These are phyloP conservation scores for Drosophila mimetica DNA, from an alignment of 2,888 invertebrate genomes.

Conservation along the genomic window DNA sequence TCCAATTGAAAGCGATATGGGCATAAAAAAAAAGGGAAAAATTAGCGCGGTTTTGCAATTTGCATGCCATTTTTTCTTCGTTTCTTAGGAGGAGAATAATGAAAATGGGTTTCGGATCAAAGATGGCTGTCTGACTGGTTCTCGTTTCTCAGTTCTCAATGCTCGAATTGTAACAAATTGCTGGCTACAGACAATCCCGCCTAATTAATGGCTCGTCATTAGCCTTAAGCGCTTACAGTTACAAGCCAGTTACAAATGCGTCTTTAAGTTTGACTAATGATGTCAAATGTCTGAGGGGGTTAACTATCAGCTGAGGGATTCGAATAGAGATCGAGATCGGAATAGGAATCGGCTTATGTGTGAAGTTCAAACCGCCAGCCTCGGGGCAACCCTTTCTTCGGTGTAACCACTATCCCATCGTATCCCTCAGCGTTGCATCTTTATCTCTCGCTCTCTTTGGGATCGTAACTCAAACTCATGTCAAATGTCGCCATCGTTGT, in stretches of 20 bases:
- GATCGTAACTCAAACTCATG: slow-evolving; percentile 76
- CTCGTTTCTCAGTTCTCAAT: slow-evolving; percentile 38
- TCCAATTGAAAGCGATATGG: slow-evolving; percentile 68
- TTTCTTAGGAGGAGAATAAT: slow-evolving; percentile 33
- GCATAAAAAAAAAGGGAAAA: slow-evolving; percentile 55
- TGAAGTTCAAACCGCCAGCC: slow-evolving; percentile 72
- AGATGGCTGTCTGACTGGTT: slow-evolving; percentile 57
- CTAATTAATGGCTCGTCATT: slow-evolving; percentile 64
- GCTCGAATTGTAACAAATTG: slow-evolving; percentile 48
- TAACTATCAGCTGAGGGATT: slow-evolving; percentile 20
- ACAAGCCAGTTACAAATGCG: slow-evolving; percentile 63
- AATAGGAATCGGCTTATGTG: slow-evolving; percentile 65
- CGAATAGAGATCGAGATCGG: slow-evolving; percentile 10
- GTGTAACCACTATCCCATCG: slow-evolving; percentile 4
- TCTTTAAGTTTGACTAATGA: slow-evolving; percentile 79
- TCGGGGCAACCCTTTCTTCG: slow-evolving; percentile 42
- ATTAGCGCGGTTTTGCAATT: slow-evolving; percentile 79
- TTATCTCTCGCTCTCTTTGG: slow-evolving; percentile 23
- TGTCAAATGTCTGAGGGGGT: slow-evolving; percentile 60
- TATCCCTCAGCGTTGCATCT: slow-evolving; percentile 7
- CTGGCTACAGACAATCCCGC: slow-evolving; percentile 7
- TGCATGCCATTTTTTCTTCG: slow-evolving; percentile 50
- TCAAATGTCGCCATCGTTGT: slow-evolving; percentile 77
- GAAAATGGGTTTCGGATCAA: slow-evolving; percentile 49
- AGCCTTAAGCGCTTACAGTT: slow-evolving; percentile 59